phyloP scores from a whole-genome alignment of 2,888 invertebrate genomes.

The Drosophila melanosoma region DNA sequence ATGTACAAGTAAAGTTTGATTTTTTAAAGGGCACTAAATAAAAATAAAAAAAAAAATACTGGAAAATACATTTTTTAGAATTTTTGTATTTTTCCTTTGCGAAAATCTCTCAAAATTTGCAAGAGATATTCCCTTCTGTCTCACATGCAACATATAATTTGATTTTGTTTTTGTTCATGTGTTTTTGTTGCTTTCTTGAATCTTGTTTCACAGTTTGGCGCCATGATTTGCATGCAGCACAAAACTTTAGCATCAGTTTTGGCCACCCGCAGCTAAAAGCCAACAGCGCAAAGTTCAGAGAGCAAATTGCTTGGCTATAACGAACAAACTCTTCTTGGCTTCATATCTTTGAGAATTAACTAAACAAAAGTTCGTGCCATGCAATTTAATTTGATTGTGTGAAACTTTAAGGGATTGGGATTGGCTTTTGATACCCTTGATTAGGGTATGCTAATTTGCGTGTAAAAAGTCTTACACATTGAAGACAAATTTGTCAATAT shows the following conservation, averaged over 20 bases:
- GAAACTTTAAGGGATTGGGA: background rate
- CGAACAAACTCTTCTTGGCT: conserved; percentile 6
- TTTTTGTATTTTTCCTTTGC: background rate
- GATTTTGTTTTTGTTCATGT: background rate
- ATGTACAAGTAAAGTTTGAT: background rate
- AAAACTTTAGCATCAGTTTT: conserved; percentile 15
- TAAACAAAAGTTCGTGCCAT: conserved; percentile 44
- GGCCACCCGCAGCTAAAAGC: background rate
- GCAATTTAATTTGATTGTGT: conserved; percentile 39
- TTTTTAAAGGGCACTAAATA: background rate
- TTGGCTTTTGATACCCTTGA: background rate
- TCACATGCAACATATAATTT: background rate
- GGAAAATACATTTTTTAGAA: background rate
- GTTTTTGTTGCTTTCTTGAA: background rate
- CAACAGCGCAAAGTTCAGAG: conserved; percentile 57
- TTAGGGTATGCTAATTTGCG: background rate
- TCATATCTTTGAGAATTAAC: conserved; percentile 20
- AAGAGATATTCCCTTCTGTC: background rate
- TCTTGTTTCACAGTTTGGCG: background rate
- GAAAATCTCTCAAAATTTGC: background rate
- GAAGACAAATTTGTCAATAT: background rate
- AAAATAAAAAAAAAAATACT: background rate
- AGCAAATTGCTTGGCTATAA: conserved; percentile 35
- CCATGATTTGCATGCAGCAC: background rate
- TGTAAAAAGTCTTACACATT: background rate